Base-by-base conservation (phyloP, 2,888 invertebrate genomes). In the Lasioglossum malachurum region DNA sequence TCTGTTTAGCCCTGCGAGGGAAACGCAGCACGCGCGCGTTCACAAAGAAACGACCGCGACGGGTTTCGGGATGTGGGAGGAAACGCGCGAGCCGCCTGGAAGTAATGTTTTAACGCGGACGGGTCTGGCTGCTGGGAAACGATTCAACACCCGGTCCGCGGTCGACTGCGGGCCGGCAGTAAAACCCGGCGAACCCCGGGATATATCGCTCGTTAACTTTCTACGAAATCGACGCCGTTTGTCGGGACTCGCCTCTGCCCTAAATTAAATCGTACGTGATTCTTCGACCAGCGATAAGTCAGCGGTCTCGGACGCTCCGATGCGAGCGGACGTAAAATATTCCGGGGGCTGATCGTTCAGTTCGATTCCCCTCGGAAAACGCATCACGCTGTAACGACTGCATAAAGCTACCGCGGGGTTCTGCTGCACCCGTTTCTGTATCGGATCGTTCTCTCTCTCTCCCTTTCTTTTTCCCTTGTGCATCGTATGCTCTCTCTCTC, bases 61-160 rank as follows among this genome's bases (percentile, higher is more conserved):
- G 16, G 23, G 4, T 69, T 38, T 10, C 27, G n/a, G 0, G 14
- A 46, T 23, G 31, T 19, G 12, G 16, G 75, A 14, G 38, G 14
- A 41, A 46, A 46, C 57, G n/a, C 5, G 60, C 27, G 10, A 14
- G 2, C 12, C 8, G 23, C 14, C 19, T 19, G 19, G 46, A 4
- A 44, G 60, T n/a, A 76, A 16, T 27, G 67, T 27, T 77, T 57
- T 57, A 80, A 80, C 41, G 69, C 35, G 41, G 57, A 57, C 5
- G 31, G 7, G 3, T 16, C 31, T 5, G 64, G 19, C 60, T 16
- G 60, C 0, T 2, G 67, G 31, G 8, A 35, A 67, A 31, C 67
- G 67, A 67, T 35, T 19, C 67, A 67, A 67, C 67, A 19, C 27
- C 60, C 60, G 27, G 60, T 14, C 60, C 60, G 60, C 27, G 60